Evolutionary conservation across 2,113 vertebrate genomes (phyloP).

Genomic region (Phrynosoma platyrhinos): DNA sequence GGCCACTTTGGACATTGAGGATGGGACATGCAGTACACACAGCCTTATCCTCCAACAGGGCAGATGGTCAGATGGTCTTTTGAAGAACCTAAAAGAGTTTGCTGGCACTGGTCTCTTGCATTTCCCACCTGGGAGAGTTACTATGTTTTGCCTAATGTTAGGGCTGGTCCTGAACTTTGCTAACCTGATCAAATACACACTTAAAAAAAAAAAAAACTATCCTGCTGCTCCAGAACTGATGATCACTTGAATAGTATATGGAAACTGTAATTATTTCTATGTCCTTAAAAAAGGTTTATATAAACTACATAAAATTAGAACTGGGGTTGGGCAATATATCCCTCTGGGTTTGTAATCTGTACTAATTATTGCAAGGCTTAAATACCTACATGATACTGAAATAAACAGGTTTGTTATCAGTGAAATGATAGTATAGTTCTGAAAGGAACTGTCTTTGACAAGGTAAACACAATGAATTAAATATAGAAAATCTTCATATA

Average conservation of each 20-base stretch:
- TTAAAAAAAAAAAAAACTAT: no score
- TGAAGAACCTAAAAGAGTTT: no score
- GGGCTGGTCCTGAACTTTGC: neutral
- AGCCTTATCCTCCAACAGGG: no score
- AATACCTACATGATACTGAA: conserved; percentile 15
- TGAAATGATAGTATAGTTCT: conserved; percentile 19
- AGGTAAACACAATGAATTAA: conserved; percentile 28
- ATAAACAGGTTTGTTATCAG: conserved; percentile 16
- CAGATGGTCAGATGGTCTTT: no score
- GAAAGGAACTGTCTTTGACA: conserved; percentile 39
- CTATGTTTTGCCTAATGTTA: neutral
- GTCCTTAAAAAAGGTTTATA: conserved; percentile 48
- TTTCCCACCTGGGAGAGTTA: no score
- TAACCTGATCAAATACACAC: neutral
- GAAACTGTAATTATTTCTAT: conserved; percentile 26
- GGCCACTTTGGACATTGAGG: no score
- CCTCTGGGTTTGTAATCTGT: conserved; percentile 6
- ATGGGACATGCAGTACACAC: no score
- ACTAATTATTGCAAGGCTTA: conserved; percentile 43
- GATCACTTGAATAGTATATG: conserved; percentile 31
- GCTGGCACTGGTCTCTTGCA: no score
- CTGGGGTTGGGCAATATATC: neutral
- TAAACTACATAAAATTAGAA: conserved; percentile 33
- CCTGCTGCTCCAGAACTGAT: conserved; percentile 30
- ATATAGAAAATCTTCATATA: neutral